A percentile compares a stretch with the other conserved stretches of the same genome.
Conservation (phyloP, 1,140 invertebrate species). For the Anastrepha ludens region DNA sequence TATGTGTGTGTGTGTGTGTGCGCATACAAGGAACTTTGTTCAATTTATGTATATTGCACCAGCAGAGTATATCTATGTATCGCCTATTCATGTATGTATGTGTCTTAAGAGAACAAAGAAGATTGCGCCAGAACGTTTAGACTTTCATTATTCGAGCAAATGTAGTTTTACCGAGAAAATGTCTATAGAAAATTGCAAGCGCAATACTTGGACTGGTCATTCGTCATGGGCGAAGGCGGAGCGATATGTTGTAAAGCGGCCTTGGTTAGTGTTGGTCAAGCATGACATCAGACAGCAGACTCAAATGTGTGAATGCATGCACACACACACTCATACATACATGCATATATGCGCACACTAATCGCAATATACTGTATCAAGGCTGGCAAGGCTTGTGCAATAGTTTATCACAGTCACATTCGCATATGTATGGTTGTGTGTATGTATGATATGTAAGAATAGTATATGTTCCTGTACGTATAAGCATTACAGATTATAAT, state of each 20-base stretch:
- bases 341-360: neutral
- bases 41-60: slow-evolving; percentile 9
- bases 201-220: neutral
- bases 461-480: neutral
- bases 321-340: neutral
- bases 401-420: slow-evolving; percentile 8
- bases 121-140: slow-evolving; percentile 11
- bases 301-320: neutral
- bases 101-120: slow-evolving; percentile 7
- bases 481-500: neutral
- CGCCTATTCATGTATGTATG: neutral
- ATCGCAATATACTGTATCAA: neutral
- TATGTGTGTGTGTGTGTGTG: neutral
- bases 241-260: neutral
- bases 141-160: slow-evolving; percentile 17
- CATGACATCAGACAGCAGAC: slow-evolving; percentile 27
- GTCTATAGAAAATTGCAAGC: slow-evolving; percentile 28
- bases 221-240: slow-evolving; percentile 21
- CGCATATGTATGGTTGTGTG: neutral
- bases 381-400: slow-evolving; percentile 16
- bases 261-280: slow-evolving; percentile 40
- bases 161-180: neutral
- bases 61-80: too few species aligned
- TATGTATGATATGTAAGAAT: neutral
- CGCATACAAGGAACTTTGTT: neutral